Conservation (phyloP, 2,888 invertebrate species). For the Gordius sp. region DNA sequence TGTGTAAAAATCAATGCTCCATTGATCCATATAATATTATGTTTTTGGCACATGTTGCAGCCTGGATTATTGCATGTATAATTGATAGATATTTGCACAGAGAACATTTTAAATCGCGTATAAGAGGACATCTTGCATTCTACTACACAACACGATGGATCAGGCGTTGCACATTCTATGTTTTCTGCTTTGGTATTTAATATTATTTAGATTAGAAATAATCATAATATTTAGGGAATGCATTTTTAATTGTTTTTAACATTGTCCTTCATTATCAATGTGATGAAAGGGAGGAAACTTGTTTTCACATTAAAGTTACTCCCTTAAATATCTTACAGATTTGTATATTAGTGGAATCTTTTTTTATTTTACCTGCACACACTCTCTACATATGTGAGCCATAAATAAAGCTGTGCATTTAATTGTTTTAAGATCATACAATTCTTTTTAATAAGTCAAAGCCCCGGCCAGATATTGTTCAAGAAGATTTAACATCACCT, state of each 20-base stretch:
- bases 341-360: background rate
- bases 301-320: background rate
- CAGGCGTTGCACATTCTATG: background rate
- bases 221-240: background rate
- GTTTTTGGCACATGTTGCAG: background rate
- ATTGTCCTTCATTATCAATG: background rate
- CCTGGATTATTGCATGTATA: background rate
- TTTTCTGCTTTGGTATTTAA: background rate
- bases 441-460: background rate
- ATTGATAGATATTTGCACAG: background rate
- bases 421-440: background rate
- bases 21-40: background rate
- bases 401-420: background rate
- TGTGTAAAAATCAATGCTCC: too few species aligned
- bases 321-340: background rate
- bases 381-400: background rate
- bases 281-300: background rate
- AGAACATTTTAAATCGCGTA: background rate
- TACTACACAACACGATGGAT: background rate
- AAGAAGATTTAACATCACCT: slow-evolving; percentile 9
- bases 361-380: slow-evolving; percentile 9
- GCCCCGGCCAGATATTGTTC: background rate
- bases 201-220: background rate
- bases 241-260: background rate
- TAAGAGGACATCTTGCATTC: background rate